Percentiles rank a stretch among this genome's conserved stretches.
Conservation (phyloP, 2,797 vertebrate species). For the Bryconaethiops microstoma region DNA sequence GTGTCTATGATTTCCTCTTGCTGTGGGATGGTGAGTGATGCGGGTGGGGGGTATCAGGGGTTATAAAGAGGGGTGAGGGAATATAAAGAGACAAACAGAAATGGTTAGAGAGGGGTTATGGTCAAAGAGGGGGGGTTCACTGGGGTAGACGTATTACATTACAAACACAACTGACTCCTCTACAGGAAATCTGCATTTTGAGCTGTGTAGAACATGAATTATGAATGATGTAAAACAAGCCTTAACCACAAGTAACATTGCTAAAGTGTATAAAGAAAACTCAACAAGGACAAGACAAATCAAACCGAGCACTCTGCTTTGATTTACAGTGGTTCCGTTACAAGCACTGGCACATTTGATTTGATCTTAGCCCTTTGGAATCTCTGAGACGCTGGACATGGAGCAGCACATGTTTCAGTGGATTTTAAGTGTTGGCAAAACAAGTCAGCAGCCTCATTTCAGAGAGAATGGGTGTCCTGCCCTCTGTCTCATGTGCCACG, state of each 20-base stretch:
- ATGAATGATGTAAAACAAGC: constrained; percentile 26
- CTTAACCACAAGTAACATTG: constrained; percentile 15
- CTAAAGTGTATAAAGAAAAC: constrained; percentile 32
- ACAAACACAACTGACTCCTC: constrained; percentile 52
- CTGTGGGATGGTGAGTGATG: constrained; percentile 68
- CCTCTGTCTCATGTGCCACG: constrained; percentile 66
- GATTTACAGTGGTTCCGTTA: background rate
- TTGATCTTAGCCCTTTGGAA: constrained; percentile 47
- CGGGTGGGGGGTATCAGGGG: background rate
- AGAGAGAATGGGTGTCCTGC: background rate
- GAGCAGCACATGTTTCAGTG: constrained; percentile 40
- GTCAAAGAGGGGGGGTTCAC: constrained; percentile 1
- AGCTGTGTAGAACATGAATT: constrained; percentile 43
- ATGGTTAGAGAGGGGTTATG: constrained; percentile 57
- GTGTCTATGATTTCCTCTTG: constrained; percentile 80
- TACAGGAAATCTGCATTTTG: constrained; percentile 65
- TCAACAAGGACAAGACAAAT: constrained; percentile 56
- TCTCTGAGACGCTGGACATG: background rate
- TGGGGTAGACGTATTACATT: constrained; percentile 22
- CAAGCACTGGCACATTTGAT: constrained; percentile 62
- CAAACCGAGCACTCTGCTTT: constrained; percentile 48
- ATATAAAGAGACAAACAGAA: constrained; percentile 60
- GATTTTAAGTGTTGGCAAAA: background rate
- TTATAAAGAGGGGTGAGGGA: background rate
- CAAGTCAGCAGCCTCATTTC: background rate